phyloP scores from a whole-genome alignment of 2,113 vertebrate species.

The Oophaga pumilio region DNA sequence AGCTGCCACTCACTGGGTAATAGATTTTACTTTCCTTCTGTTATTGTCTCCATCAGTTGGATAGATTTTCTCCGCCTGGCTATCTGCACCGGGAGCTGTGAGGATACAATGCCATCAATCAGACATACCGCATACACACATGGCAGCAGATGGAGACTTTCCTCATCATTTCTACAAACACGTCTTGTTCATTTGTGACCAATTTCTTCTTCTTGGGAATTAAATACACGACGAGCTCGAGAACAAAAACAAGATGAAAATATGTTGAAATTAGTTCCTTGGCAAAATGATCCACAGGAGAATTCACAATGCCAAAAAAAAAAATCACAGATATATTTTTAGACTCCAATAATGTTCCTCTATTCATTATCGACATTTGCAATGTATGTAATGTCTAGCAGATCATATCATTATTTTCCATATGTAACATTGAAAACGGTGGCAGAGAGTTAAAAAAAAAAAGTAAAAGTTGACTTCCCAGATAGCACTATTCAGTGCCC shows the following conservation, averaged over 20 bases:
- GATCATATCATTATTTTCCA: neutral
- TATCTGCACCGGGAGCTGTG: slow-evolving; percentile 8
- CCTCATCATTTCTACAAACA: slow-evolving; percentile 35
- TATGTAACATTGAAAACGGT: neutral
- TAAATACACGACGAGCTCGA: slow-evolving; percentile 13
- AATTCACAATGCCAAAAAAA: neutral
- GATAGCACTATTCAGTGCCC: neutral
- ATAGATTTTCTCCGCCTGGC: slow-evolving; percentile 27
- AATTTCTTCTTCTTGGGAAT: slow-evolving; percentile 31
- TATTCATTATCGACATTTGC: neutral
- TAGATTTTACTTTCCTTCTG: slow-evolving; percentile 36
- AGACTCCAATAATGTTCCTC: slow-evolving; percentile 9
- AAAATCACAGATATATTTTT: slow-evolving; percentile 10
- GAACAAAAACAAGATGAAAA: slow-evolving; percentile 30
- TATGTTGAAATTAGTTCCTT: slow-evolving; percentile 34
- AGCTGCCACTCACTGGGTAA: slow-evolving; percentile 27
- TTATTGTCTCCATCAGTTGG: slow-evolving; percentile 39
- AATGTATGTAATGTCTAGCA: slow-evolving; percentile 1
- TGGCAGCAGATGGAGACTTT: slow-evolving; percentile 32
- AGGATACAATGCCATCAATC: slow-evolving; percentile 46
- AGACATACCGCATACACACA: slow-evolving; percentile 21
- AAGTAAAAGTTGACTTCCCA: neutral
- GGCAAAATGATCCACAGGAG: slow-evolving; percentile 1
- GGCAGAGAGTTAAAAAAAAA: neutral
- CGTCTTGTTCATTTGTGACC: slow-evolving; percentile 40